Evolutionary conservation across 2,113 vertebrate genomes (phyloP), one percentile per base, ranked within the genome.

Genomic region (Gobio gobio): DNA sequence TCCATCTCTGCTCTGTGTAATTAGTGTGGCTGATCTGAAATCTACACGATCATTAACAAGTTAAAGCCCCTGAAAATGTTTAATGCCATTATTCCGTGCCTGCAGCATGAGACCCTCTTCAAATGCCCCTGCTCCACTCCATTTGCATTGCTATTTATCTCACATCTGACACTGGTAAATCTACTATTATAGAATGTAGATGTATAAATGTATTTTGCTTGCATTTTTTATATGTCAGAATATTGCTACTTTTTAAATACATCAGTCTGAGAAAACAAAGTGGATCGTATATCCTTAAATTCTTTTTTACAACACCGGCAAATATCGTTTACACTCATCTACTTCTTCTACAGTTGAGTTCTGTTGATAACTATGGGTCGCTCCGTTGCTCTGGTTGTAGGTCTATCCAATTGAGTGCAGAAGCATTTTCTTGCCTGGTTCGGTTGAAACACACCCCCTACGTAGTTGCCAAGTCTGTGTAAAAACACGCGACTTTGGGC

Each of bases 11-110:
- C 64, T 84, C 45, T 77, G 68, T 63, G 70, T 85, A 85, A 86
- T 85, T 78, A 84, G 78, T 59, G 43, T 74, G 77, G 78, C 61
- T 73, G 54, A 56, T 84, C 33, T 84, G 58, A 86, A 85, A 87
- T 83, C 40, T 78, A 82, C 81, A 85, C n/a, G 76, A 64, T 63
- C 70, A 83, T 79, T 80, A 85, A 77, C 84, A 85, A 78, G 66
- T 85, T 85, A 83, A 82, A 83, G 47, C 29, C 64, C 26, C 13
- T 40, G 14, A 49, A 70, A 24, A 45, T 70, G 75, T 59, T 26
- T 26, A 79, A 64, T 18, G 14, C 33, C 78, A 74, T 40, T 54
- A 64, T 79, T 49, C 47, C 33, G 22, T 66, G 64, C 73, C 7
- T 45, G n/a, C 7, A 77, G 74, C 26, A 7, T 8, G 10, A 47